A percentile compares a stretch with the other conserved stretches of the same genome.
phyloP scores from a whole-genome alignment of 2,888 invertebrate genomes.

The Apotomis betuletana region DNA sequence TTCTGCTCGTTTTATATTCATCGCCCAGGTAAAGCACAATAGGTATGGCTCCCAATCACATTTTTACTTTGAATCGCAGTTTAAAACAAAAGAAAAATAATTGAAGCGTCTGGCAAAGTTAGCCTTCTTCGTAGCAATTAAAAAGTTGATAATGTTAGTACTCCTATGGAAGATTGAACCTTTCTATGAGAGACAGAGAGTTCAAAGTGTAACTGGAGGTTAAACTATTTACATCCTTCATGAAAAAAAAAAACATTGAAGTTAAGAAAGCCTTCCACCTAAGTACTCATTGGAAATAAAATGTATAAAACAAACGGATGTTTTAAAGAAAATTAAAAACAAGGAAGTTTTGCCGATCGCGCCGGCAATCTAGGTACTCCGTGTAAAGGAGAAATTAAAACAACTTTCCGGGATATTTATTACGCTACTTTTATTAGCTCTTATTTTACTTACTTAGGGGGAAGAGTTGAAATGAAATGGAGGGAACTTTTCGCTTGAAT shows the following conservation, averaged over 20 bases:
- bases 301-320: constrained; percentile 77
- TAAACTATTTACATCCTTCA: constrained; percentile 62
- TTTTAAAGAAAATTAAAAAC: constrained; percentile 84
- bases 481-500: constrained; percentile 53
- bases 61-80: constrained; percentile 50
- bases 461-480: constrained; percentile 67
- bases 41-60: constrained; percentile 37
- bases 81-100: constrained; percentile 53
- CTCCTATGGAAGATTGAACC: constrained; percentile 62
- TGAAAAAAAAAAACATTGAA: constrained; percentile 73
- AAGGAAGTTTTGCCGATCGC: constrained; percentile 80
- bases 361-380: constrained; percentile 74
- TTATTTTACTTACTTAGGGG: constrained; percentile 64
- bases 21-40: constrained; percentile 20
- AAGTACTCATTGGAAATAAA: constrained; percentile 74
- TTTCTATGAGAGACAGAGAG: constrained; percentile 60
- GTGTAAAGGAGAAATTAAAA: constrained; percentile 83
- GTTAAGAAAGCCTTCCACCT: constrained; percentile 78
- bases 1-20: constrained; percentile 20
- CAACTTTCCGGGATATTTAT: constrained; percentile 83
- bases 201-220: constrained; percentile 58
- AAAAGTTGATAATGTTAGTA: constrained; percentile 65
- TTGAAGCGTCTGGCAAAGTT: constrained; percentile 57
- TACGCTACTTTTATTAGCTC: constrained; percentile 76
- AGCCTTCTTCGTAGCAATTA: constrained; percentile 72